Evolutionary conservation across 2,888 invertebrate genomes (phyloP), one percentile per base, ranked within the genome.

Genomic region (Cephus pulcher): DNA sequence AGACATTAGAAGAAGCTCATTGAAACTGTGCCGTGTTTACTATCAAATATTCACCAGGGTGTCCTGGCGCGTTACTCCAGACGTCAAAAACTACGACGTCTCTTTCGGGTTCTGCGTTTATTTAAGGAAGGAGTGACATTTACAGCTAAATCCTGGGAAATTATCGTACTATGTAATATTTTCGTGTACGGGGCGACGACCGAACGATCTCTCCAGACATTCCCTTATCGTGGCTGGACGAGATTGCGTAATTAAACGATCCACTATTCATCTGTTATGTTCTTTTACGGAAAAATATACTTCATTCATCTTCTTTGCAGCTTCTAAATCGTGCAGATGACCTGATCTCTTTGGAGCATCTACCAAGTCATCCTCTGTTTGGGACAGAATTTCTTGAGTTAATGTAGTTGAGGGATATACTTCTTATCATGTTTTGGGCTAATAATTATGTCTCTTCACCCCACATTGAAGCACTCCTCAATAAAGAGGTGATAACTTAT

Each of bases 341-440:
- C 74, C 76, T 79, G 80, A 78, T 80, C 76, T 75, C 77, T 34
- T 74, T 75, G 76, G 37, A 78, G 73, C 32, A 35, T 73, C 71
- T 76, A 76, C 74, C 23, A 75, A 56, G 56, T 75, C 74, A 40
- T 80, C 74, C 74, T 77, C 76, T 76, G 74, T 76, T 70, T 74
- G 73, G 34, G 73, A 40, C 71, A 34, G n/a, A 34, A 30, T 12
- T 34, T 23, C 30, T 37, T 30, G 74, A 77, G 76, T 79, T 76
- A 76, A 79, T 79, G 79, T 76, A 73, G 76, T 78, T 33, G 76
- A 76, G 33, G 33, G 33, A 56, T 70, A 78, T 34, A 33, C 35
- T 56, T 40, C 78, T 86, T 83, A 94, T 92, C 92, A 96, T 97
- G 97, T 97, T 96, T 94, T 97, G 96, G 96, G 95, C 95, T 91